A percentile compares a stretch with the other conserved stretches of the same genome.
Evolutionary conservation across 2,113 vertebrate species (phyloP).

Genomic region (Dicerorhinus sumatrensis): DNA sequence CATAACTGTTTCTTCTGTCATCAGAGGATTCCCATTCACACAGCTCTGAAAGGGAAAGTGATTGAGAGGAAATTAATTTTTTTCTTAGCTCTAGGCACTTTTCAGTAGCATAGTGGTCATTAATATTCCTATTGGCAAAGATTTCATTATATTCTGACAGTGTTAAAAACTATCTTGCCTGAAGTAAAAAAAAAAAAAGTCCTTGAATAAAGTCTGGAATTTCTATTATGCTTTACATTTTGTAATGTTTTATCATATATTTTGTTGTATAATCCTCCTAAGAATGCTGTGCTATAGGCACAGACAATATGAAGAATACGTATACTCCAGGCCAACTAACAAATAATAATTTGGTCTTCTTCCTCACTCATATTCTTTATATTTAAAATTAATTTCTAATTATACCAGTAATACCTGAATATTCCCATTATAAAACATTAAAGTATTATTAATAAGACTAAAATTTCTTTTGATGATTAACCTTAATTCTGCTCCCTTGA

Average conservation of each 20-base stretch:
- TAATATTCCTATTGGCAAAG: slow-evolving; percentile 33
- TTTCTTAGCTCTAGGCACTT: slow-evolving; percentile 28
- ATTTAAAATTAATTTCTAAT: slow-evolving; percentile 62
- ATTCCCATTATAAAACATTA: background rate
- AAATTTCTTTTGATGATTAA: background rate
- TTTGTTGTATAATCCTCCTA: background rate
- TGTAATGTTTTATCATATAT: background rate
- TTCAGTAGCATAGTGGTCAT: background rate
- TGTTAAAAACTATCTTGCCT: slow-evolving; percentile 1
- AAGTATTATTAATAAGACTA: slow-evolving; percentile 15
- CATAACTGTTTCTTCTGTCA: background rate
- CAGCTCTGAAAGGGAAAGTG: background rate
- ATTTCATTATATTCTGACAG: slow-evolving; percentile 11
- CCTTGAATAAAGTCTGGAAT: slow-evolving; percentile 34
- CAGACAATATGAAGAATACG: background rate
- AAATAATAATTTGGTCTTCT: background rate
- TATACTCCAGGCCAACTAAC: background rate
- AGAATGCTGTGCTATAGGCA: background rate
- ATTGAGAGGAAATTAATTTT: background rate
- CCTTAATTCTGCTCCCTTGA: background rate
- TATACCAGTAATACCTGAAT: background rate
- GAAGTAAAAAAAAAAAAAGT: background rate
- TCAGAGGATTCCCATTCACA: background rate
- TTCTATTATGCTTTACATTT: slow-evolving; percentile 19
- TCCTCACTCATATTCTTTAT: background rate